phyloP scores from a whole-genome alignment of 2,113 vertebrate genomes.

The Oryzias javanicus region DNA sequence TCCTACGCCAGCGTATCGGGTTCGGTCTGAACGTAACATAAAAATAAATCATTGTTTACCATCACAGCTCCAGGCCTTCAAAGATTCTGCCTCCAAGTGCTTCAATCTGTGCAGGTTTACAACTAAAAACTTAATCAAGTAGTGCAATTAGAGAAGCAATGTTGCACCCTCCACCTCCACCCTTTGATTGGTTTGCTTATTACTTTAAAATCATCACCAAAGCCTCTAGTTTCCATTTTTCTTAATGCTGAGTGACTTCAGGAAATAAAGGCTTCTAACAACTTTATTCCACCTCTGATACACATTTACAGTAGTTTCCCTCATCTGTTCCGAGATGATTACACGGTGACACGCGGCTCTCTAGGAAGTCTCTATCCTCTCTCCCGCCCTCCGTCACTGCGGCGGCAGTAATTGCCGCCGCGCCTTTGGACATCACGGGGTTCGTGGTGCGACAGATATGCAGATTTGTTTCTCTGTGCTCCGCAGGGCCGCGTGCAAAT shows the following conservation, averaged over 20 bases:
- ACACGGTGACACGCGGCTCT: constrained; percentile 19
- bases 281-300: constrained; percentile 17
- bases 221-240: constrained; percentile 43
- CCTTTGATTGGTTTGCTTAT: constrained; percentile 29
- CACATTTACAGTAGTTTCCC: constrained; percentile 19
- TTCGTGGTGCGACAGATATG: constrained; percentile 43
- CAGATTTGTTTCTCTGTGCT: constrained; percentile 69
- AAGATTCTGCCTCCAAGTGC: no score
- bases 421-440: constrained; percentile 58
- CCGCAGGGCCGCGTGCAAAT: constrained; percentile 88
- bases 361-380: constrained; percentile 9
- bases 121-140: no score
- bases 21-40: no score
- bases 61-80: no score
- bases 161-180: constrained; percentile 10
- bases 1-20: no score
- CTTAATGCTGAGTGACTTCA: constrained; percentile 3
- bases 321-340: constrained; percentile 20
- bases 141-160: constrained; percentile 4
- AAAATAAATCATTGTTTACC: no score
- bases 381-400: constrained; percentile 24
- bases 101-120: no score
- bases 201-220: constrained; percentile 44
- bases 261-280: no score
- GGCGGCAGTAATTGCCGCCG: constrained; percentile 60